Conservation (phyloP, 2,113 vertebrate species). For the Epinephelus lanceolatus region DNA sequence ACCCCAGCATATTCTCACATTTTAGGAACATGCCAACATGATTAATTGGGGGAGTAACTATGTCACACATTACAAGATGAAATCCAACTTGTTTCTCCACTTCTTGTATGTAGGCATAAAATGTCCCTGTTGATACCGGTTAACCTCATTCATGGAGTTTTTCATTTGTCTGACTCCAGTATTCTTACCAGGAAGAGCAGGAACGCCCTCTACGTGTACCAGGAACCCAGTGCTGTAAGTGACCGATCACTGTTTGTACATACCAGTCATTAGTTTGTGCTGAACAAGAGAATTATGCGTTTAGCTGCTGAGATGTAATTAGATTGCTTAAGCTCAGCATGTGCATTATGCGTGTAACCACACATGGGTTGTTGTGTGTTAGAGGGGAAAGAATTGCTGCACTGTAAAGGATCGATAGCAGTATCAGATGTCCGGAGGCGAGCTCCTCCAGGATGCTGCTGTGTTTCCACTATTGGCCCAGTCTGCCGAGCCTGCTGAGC, state of each 20-base stretch:
- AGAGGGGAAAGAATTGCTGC: constrained; percentile 34
- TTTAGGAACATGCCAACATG: constrained; percentile 39
- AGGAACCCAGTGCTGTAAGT: constrained; percentile 97
- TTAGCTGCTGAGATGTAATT: constrained; percentile 51
- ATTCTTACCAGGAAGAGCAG: constrained; percentile 90
- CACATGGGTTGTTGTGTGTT: constrained; percentile 47
- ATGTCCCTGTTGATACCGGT: neutral
- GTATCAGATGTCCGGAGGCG: constrained; percentile 64
- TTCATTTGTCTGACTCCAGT: constrained; percentile 75
- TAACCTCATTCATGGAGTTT: neutral
- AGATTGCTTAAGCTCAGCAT: constrained; percentile 48
- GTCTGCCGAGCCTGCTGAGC: constrained; percentile 68
- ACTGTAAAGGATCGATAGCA: constrained; percentile 65
- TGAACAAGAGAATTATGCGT: constrained; percentile 41
- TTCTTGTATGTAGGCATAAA: neutral
- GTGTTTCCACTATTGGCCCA: constrained; percentile 34
- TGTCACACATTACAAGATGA: constrained; percentile 2
- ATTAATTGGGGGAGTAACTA: constrained; percentile 20
- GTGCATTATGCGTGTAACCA: constrained; percentile 54
- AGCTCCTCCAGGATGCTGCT: constrained; percentile 45
- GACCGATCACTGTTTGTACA: constrained; percentile 33
- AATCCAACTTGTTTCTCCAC: constrained; percentile 16
- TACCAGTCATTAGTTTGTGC: constrained; percentile 39
- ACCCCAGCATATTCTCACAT: constrained; percentile 17
- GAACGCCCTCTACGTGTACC: constrained; percentile 92